Base-by-base conservation (phyloP, 2,797 vertebrate genomes). In the Malacoctenus gilli region DNA sequence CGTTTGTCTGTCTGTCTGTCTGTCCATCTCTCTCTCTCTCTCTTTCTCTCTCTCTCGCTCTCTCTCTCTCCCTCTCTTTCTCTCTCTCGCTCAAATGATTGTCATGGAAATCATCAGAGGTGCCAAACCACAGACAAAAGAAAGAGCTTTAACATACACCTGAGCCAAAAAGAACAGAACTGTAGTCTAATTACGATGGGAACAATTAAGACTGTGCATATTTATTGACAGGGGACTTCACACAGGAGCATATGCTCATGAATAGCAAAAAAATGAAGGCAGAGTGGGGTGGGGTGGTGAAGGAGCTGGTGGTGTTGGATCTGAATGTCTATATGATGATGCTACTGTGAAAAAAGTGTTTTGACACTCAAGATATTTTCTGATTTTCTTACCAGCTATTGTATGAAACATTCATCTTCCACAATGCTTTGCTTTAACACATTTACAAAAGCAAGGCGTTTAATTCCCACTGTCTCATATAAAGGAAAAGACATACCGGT, bases 81-180 rank as follows among this genome's bases (percentile, higher is more conserved):
- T 49, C 77, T 75, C 42, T 18, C 81, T 82, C 69, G 34, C 76
- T 79, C 84, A 73, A 79, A 86, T 67, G 73, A 88, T 90, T 90
- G 86, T 88, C 86, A 89, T 89, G 87, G 87, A 89, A 89, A 90
- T 90, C 83, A 87, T 87, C 79, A 75, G 82, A 87, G 77, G 83
- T 88, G 84, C 88, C 88, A 89, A 89, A 82, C 50, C 59, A 18
- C 78, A 84, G 77, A 87, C 86, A 89, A 89, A 89, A 87, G 86
- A 83, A 86, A 76, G 56, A 60, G 72, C 77, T 82, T 79, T 66
- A 83, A 85, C 78, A 60, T 75, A 80, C 84, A 89, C 84, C 85
- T 86, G 86, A 84, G 85, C 85, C 85, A 89, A 90, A 89, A 86
- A 84, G 84, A 81, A 88, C 85, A 85, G 81, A 87, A 90, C 80